A percentile compares a stretch with the other conserved stretches of the same genome.
These are phyloP conservation scores for Drosophila tsacasi DNA, from an alignment of 1,140 invertebrate species.

Conservation along the genomic window DNA sequence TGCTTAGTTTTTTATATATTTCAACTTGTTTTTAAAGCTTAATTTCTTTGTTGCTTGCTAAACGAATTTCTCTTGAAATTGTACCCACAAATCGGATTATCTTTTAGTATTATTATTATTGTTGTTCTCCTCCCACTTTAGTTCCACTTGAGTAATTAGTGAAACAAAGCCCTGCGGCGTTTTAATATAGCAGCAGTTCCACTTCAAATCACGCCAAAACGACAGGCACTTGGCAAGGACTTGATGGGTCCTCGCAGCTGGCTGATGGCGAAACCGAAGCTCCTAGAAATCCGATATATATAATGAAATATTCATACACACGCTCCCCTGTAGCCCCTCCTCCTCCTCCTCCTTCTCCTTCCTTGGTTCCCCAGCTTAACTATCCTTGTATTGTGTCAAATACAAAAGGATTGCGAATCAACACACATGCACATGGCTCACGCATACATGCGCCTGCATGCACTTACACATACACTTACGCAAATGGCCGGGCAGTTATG, in stretches of 20 bases:
- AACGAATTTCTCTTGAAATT: neutral
- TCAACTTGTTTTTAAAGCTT: neutral
- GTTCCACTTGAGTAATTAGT: constrained; percentile 31
- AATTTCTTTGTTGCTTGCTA: neutral
- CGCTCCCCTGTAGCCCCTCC: constrained; percentile 8
- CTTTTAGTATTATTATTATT: constrained; percentile 2
- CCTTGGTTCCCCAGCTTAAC: constrained; percentile 2
- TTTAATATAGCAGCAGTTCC: constrained; percentile 16
- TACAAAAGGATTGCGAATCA: constrained; percentile 75
- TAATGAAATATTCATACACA: constrained; percentile 79
- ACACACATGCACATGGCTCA: constrained; percentile 32
- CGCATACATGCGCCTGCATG: constrained; percentile 6
- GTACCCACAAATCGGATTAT: constrained; percentile 6
- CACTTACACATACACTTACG: constrained; percentile 52
- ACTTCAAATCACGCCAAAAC: constrained; percentile 64
- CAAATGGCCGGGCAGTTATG: constrained; percentile 58
- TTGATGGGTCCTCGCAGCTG: constrained; percentile 57
- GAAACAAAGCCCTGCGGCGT: constrained; percentile 14
- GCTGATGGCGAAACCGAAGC: constrained; percentile 47
- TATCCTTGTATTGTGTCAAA: constrained; percentile 69
- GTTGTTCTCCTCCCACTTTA: neutral
- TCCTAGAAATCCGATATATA: constrained; percentile 72
- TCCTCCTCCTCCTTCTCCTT: neutral
- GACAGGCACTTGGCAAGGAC: constrained; percentile 48
- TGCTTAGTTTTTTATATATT: neutral